Evolutionary conservation across 2,888 invertebrate genomes (phyloP), one percentile per base, ranked within the genome.

Genomic region (Xestia ashworthii): DNA sequence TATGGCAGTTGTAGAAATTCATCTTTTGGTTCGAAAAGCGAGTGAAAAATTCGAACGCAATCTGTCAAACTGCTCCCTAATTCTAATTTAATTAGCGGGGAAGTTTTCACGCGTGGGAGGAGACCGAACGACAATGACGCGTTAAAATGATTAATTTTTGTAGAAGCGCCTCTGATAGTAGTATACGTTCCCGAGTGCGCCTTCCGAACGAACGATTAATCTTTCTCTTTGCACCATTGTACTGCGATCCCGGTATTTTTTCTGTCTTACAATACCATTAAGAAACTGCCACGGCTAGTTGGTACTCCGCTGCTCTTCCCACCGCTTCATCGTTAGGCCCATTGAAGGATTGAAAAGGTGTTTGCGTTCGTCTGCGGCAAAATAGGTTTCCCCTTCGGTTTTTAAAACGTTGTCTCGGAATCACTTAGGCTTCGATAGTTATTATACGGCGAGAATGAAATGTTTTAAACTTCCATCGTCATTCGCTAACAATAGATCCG

Each of bases 341-440:
- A 95, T 96, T 96, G 95, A 96, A 94, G 94, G 93, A 93, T 95
- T 97, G 95, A 97, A 97, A 94, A 97, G 97, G 96, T 97, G 97
- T 97, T 97, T 97, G 94, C 97, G 96, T 93, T 93, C 91, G 89
- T 91, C 92, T 92, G 92, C 93, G 92, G 92, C 93, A 95, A 96
- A 96, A 96, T 95, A 95, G 95, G 94, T 94, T 93, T 93, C 96
- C 96, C 96, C 95, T 95, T 93, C 91, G 89, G 91, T 95, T 95
- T 95, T 94, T 93, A 92, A 93, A 94, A 93, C 91, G 91, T 93
- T 94, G 92, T 90, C 92, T 92, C 92, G 92, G 89, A 92, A 96
- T 95, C 96, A 96, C 96, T 96, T 96, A 96, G 95, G 92, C 95
- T 94, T 95, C 94, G 96, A 96, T 96, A 96, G 96, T 96, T 96